phyloP scores from a whole-genome alignment of 2,888 invertebrate species.

The Plutella xylostella region DNA sequence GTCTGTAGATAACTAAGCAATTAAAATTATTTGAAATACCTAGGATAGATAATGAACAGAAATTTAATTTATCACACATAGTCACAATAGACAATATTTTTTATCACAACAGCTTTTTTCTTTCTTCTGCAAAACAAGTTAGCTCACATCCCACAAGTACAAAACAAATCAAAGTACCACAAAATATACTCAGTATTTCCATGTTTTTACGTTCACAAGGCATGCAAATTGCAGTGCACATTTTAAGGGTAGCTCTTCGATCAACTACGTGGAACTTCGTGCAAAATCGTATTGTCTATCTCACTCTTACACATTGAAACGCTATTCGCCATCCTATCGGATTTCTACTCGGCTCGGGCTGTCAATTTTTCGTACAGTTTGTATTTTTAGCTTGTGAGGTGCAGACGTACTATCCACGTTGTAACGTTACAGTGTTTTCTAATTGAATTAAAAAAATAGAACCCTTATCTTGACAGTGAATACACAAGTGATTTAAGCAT shows the following conservation, averaged over 20 bases:
- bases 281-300: constrained; percentile 23
- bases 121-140: no score
- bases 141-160: neutral
- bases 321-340: constrained; percentile 43
- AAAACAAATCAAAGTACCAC: neutral
- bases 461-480: constrained; percentile 23
- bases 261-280: constrained; percentile 25
- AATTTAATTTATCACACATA: no score
- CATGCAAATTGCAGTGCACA: neutral
- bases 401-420: constrained; percentile 30
- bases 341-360: constrained; percentile 35
- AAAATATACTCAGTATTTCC: neutral
- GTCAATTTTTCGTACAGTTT: constrained; percentile 33
- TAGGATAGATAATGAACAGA: no score
- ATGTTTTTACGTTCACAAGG: neutral
- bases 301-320: constrained; percentile 26
- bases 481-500: constrained; percentile 27
- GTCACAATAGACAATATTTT: no score
- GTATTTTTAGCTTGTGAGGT: constrained; percentile 46
- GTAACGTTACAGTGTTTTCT: constrained; percentile 33
- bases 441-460: constrained; percentile 36
- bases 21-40: no score
- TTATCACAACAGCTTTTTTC: no score
- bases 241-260: no score
- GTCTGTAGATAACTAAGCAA: no score